Percentiles rank a stretch among this genome's conserved stretches.
These are phyloP conservation scores for Teinopalpus imperialis DNA, from an alignment of 2,888 invertebrate genomes.

Conservation along the genomic window DNA sequence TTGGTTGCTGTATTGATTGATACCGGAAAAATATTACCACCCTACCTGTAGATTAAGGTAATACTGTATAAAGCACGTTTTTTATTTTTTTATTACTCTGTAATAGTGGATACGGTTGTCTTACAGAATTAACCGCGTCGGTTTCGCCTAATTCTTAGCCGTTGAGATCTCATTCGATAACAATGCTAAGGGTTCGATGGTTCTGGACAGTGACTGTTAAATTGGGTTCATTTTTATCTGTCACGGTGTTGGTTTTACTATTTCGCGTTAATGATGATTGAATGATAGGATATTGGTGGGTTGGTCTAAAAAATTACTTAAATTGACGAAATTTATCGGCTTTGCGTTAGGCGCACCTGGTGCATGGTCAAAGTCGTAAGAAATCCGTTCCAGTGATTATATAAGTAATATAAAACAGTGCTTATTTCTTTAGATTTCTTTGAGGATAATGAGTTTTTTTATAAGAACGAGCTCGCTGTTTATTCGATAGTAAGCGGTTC, in stretches of 20 bases:
- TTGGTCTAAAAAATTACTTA: slow-evolving; percentile 1
- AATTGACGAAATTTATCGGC: slow-evolving; percentile 4
- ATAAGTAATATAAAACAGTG: too few relatives aligned
- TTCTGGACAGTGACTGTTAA: slow-evolving; percentile 18
- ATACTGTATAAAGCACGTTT: slow-evolving; percentile 68
- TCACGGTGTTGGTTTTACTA: slow-evolving; percentile 44
- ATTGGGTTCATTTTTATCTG: slow-evolving; percentile 44
- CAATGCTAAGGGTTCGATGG: slow-evolving; percentile 23
- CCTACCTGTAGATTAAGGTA: slow-evolving; percentile 69
- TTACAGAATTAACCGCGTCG: slow-evolving; percentile 59
- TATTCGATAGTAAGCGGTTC: too few relatives aligned
- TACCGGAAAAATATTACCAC: slow-evolving; percentile 67
- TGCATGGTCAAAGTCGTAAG: too few relatives aligned
- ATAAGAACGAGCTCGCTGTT: too few relatives aligned
- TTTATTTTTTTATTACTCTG: slow-evolving; percentile 69
- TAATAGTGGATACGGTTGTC: slow-evolving; percentile 76
- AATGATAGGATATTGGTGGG: slow-evolving; percentile 15
- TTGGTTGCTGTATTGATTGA: slow-evolving; percentile 18
- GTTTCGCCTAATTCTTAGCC: slow-evolving; percentile 51
- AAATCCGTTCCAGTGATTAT: too few relatives aligned
- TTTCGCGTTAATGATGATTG: slow-evolving; percentile 24
- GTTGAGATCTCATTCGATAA: slow-evolving; percentile 64
- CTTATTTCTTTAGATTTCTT: too few relatives aligned
- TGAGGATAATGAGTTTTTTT: too few relatives aligned
- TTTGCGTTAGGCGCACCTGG: slow-evolving; percentile 15